A percentile compares a stretch with the other conserved stretches of the same genome.
Conservation (phyloP, 2,113 vertebrate genomes). For the Macquaria australasica region DNA sequence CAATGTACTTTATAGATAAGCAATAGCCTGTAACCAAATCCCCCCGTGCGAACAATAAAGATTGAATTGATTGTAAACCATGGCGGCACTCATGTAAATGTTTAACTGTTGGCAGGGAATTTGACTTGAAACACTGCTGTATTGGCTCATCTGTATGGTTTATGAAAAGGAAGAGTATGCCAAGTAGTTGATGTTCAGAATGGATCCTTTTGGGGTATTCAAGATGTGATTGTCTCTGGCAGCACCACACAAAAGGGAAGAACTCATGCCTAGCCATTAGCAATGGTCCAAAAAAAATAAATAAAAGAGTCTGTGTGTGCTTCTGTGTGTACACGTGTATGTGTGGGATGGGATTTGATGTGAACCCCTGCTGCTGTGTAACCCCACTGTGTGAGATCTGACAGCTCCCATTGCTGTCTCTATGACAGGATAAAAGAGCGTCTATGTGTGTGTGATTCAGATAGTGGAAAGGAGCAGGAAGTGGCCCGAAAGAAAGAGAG, state of each 20-base stretch:
- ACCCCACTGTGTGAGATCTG: slow-evolving; percentile 72
- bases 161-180: slow-evolving; percentile 35
- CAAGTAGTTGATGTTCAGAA: slow-evolving; percentile 27
- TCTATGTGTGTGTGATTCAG: slow-evolving; percentile 53
- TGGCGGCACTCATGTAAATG: slow-evolving; percentile 8
- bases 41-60: slow-evolving; percentile 1
- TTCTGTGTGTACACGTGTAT: neutral
- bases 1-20: slow-evolving; percentile 15
- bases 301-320: slow-evolving; percentile 8
- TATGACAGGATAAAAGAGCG: slow-evolving; percentile 55
- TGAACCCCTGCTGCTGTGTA: slow-evolving; percentile 56
- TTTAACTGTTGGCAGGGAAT: slow-evolving; percentile 32
- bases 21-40: slow-evolving; percentile 16
- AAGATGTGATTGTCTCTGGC: slow-evolving; percentile 39
- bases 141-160: slow-evolving; percentile 1
- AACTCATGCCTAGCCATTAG: slow-evolving; percentile 38
- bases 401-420: slow-evolving; percentile 68
- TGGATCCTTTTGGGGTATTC: slow-evolving; percentile 32
- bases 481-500: slow-evolving; percentile 40
- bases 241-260: slow-evolving; percentile 19
- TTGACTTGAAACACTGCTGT: slow-evolving; percentile 13
- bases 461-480: slow-evolving; percentile 58
- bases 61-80: slow-evolving; percentile 23
- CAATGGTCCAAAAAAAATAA: slow-evolving; percentile 9
- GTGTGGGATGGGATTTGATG: slow-evolving; percentile 53